These are phyloP conservation scores for Halcyon chelicuti DNA, from an alignment of 2,797 vertebrate species.

Conservation along the genomic window DNA sequence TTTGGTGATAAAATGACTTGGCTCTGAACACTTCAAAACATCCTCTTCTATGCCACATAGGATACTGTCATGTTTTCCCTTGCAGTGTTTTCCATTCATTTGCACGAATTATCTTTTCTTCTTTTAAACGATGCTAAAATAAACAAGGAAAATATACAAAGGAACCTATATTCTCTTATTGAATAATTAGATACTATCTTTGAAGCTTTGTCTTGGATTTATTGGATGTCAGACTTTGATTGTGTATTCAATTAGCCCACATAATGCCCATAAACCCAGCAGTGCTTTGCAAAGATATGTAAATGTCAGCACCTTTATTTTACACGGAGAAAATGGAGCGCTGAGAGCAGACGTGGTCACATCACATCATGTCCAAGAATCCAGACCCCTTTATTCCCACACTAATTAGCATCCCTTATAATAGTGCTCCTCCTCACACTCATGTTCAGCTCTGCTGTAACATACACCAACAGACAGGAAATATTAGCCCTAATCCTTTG, in stretches of 20 bases:
- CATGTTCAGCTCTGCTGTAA: not conserved
- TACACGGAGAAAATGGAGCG: not conserved
- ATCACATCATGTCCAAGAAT: not conserved
- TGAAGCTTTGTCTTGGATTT: too few relatives aligned
- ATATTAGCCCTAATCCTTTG: not conserved
- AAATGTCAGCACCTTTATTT: slow-evolving; percentile 61
- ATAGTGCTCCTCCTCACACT: not conserved
- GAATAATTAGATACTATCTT: slow-evolving; percentile 33
- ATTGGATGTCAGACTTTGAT: too few relatives aligned
- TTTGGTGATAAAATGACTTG: slow-evolving; percentile 18
- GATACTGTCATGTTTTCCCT: not conserved
- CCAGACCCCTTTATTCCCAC: not conserved
- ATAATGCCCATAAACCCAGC: slow-evolving; percentile 7
- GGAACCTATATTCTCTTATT: not conserved
- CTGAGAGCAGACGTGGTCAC: not conserved
- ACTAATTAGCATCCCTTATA: not conserved
- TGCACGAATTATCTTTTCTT: slow-evolving; percentile 21
- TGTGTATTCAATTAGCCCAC: too few relatives aligned
- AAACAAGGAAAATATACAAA: slow-evolving; percentile 30
- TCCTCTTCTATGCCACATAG: not conserved
- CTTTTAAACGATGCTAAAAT: not conserved
- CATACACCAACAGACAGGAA: not conserved
- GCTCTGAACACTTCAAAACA: not conserved
- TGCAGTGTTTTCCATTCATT: slow-evolving; percentile 2
- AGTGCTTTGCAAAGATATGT: not conserved